Conservation (phyloP, 2,888 invertebrate genomes). For the Dascillus cervinus region DNA sequence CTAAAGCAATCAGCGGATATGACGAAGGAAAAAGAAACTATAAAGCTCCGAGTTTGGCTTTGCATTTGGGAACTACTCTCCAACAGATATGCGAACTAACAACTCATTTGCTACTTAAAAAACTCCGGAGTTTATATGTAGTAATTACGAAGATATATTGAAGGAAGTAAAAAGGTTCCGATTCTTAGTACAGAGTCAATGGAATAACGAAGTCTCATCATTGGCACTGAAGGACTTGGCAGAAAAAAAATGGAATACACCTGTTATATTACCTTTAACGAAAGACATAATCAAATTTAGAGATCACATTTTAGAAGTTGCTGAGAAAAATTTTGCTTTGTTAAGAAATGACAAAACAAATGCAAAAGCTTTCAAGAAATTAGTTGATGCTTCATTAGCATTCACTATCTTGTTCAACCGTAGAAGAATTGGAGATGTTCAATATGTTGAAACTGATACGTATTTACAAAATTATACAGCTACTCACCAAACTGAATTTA, state of each 20-base stretch:
- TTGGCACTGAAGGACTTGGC: constrained; percentile 9
- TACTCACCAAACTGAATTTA: constrained; percentile 10
- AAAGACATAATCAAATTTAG: constrained; percentile 10
- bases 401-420: constrained; percentile 9
- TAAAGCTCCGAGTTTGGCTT: constrained; percentile 5
- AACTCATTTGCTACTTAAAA: constrained; percentile 6
- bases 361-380: constrained; percentile 2
- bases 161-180: constrained; percentile 7
- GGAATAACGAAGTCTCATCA: constrained; percentile 8
- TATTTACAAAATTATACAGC: constrained; percentile 6
- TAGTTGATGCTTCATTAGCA: constrained; percentile 5
- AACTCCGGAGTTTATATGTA: constrained; percentile 6
- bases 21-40: constrained; percentile 1
- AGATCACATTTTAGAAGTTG: constrained; percentile 5
- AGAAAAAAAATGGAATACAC: constrained; percentile 10
- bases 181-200: constrained; percentile 8
- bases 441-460: constrained; percentile 5
- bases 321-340: constrained; percentile 3
- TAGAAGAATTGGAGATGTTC: constrained; percentile 11
- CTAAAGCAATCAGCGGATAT: constrained; percentile 7
- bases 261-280: constrained; percentile 6
- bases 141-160: constrained; percentile 4
- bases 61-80: constrained; percentile 6
- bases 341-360: constrained; percentile 4
- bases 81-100: constrained; percentile 5